Percentiles rank a stretch among this genome's conserved stretches.
Conservation (phyloP, 2,888 invertebrate species). For the Eupeodes latifasciatus region DNA sequence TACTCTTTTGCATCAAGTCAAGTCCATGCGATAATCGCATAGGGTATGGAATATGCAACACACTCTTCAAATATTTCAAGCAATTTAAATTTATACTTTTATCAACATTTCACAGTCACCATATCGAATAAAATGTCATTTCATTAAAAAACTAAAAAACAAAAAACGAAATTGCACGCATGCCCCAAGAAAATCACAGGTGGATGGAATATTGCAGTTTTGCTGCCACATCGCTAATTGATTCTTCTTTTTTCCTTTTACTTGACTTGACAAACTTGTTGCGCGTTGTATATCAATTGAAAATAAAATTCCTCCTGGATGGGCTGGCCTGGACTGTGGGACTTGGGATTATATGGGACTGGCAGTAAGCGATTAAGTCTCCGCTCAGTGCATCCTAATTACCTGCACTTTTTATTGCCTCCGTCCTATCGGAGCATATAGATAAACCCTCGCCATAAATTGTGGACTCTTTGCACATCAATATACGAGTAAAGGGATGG, state of each 20-base stretch:
- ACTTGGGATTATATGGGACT: neutral
- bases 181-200: conserved; percentile 31
- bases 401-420: conserved; percentile 50
- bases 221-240: conserved; percentile 38
- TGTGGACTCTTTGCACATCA: neutral
- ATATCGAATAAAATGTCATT: conserved; percentile 41
- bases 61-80: conserved; percentile 12
- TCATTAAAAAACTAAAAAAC: conserved; percentile 10
- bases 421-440: neutral
- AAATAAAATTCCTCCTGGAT: conserved; percentile 46
- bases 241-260: conserved; percentile 21
- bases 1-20: neutral
- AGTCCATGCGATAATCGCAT: too few species aligned
- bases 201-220: conserved; percentile 29
- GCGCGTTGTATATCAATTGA: conserved; percentile 43
- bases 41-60: neutral
- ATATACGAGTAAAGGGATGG: neutral
- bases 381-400: conserved; percentile 56
- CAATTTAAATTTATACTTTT: conserved; percentile 36
- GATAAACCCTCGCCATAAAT: too few species aligned
- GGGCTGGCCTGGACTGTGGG: neutral
- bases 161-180: conserved; percentile 28
- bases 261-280: conserved; percentile 35
- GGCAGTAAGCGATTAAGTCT: conserved; percentile 42
- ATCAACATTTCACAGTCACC: conserved; percentile 24